Evolutionary conservation across 2,113 vertebrate species (phyloP), one percentile per base, ranked within the genome.

Genomic region (Phainopepla nitens): DNA sequence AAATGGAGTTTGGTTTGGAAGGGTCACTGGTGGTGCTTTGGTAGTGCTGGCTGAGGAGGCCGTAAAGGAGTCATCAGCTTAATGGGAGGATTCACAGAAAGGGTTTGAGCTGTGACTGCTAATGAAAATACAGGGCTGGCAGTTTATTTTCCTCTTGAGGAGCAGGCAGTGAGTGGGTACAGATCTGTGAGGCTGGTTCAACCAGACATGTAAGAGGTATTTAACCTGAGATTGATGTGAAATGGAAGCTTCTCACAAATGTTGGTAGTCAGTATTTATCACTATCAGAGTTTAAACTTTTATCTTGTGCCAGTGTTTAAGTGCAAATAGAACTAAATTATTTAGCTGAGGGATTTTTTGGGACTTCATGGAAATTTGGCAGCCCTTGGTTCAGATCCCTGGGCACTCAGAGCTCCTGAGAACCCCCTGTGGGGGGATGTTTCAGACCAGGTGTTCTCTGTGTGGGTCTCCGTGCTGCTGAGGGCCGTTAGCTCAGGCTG

Each of bases 221-320:
- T 79, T 76, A 47, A 44, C 13, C 28, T 47, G 29, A 58, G 21
- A 18, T 8, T 18, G 31, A 9, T 54, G 14, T 36, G 7, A 24
- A 64, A 8, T 11, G 6, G 42, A 39, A 61, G 18, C 11, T 36
- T 33, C 3, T 42, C 28, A 6, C 9, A 7, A 47, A 13, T 45
- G 11, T 3, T 39, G 15, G 5, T 20, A 18, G 44, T 6, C 0
- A 0, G 1, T 54, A 2, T 14, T 78, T 42, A 15, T 11, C 7
- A 1, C 9, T n/a, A 18, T 25, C 27, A 24, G 8, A 9, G 51
- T 15, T 68, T 28, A 18, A 41, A 44, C 14, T 57, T 58, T 33
- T 75, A 33, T 45, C 9, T 23, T 21, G 50, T 69, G 39, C 23
- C 21, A 4, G 14, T 15, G 15, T 51, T 53, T 33, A 41, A 13